Conservation (phyloP, 2,113 vertebrate species). For the Candoia aspera region DNA sequence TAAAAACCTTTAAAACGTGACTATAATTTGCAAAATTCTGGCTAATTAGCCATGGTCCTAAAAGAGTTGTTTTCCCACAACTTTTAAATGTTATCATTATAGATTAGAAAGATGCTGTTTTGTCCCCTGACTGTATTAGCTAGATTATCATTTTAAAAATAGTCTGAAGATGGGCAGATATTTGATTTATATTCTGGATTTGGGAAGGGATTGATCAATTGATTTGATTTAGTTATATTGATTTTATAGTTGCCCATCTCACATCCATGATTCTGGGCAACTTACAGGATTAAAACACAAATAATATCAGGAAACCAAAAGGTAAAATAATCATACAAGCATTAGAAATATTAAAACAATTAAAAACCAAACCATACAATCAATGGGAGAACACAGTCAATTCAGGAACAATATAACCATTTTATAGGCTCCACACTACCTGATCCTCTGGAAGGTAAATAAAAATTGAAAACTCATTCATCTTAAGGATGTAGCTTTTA, state of each 20-base stretch:
- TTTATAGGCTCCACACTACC: too few species aligned
- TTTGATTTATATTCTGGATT: constrained; percentile 66
- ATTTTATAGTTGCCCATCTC: background rate
- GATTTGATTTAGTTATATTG: background rate
- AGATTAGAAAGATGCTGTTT: constrained; percentile 47
- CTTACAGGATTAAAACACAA: background rate
- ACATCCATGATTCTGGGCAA: background rate
- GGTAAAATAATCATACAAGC: background rate
- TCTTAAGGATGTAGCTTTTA: constrained; percentile 61
- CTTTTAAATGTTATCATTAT: constrained; percentile 52
- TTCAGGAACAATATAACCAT: background rate
- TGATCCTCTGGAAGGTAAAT: constrained; percentile 31
- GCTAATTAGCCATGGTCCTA: background rate
- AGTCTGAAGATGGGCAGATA: constrained; percentile 46
- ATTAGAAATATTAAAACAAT: background rate
- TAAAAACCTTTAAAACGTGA: constrained; percentile 65
- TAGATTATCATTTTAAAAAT: constrained; percentile 52
- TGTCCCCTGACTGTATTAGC: constrained; percentile 60
- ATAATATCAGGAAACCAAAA: background rate
- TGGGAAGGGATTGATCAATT: constrained; percentile 55
- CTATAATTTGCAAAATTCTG: background rate
- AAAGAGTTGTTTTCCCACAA: constrained; percentile 48
- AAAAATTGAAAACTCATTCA: constrained; percentile 60
- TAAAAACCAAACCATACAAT: background rate
- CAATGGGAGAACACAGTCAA: background rate